These are phyloP conservation scores for Drosophila carrolli DNA, from an alignment of 1,140 invertebrate genomes.

Conservation along the genomic window DNA sequence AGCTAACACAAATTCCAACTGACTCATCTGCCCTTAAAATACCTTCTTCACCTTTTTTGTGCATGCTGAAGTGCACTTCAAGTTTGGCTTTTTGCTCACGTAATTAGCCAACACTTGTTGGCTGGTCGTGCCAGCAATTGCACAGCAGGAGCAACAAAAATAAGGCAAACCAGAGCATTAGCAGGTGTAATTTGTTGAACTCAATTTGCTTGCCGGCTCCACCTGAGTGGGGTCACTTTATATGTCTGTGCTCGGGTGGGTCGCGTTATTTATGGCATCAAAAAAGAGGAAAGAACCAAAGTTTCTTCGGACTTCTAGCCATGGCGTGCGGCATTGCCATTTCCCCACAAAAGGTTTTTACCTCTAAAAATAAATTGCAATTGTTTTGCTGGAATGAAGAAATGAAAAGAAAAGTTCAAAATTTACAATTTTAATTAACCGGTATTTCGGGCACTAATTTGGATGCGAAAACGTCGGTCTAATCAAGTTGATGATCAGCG, in stretches of 20 bases:
- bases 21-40: neutral
- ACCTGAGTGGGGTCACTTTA: constrained; percentile 32
- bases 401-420: constrained; percentile 63
- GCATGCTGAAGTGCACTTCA: constrained; percentile 73
- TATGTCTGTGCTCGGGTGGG: constrained; percentile 9
- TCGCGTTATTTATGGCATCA: constrained; percentile 69
- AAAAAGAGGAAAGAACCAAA: constrained; percentile 43
- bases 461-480: constrained; percentile 24
- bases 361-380: constrained; percentile 44
- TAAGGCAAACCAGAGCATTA: constrained; percentile 34
- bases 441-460: constrained; percentile 57
- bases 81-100: constrained; percentile 66
- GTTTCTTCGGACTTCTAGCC: constrained; percentile 39
- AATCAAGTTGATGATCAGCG: constrained; percentile 25
- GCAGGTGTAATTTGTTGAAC: constrained; percentile 81
- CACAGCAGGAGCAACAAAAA: constrained; percentile 19
- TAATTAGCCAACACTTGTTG: constrained; percentile 82
- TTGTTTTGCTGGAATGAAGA: constrained; percentile 19
- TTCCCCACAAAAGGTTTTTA: constrained; percentile 25
- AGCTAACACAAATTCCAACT: neutral
- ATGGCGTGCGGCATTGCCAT: constrained; percentile 57
- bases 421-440: constrained; percentile 80
- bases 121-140: constrained; percentile 32
- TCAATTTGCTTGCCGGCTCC: constrained; percentile 67
- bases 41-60: constrained; percentile 22